These are phyloP conservation scores for Thereva nobilitata DNA, from an alignment of 2,888 invertebrate genomes.

Conservation along the genomic window DNA sequence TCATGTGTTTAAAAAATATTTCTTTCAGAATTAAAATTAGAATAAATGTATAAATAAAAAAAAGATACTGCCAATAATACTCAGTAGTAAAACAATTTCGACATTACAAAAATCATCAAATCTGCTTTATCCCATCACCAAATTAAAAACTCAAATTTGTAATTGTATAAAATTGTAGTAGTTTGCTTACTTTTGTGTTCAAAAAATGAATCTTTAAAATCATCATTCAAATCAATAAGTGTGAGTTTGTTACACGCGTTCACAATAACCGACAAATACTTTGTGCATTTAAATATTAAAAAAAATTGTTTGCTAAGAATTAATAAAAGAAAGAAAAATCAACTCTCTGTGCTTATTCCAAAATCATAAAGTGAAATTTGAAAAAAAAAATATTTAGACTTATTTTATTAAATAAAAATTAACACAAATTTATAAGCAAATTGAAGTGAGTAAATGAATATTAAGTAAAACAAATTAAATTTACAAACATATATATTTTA, in stretches of 20 bases:
- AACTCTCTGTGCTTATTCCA: constrained; percentile 20
- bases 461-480: constrained; percentile 33
- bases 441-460: constrained; percentile 19
- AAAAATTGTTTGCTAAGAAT: not conserved
- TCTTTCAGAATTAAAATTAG: too few species aligned
- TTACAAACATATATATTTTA: constrained; percentile 37
- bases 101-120: constrained; percentile 14
- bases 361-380: not conserved
- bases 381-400: constrained; percentile 22
- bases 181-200: constrained; percentile 4
- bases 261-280: not conserved
- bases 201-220: constrained; percentile 2
- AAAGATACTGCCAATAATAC: constrained; percentile 30
- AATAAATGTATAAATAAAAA: constrained; percentile 8
- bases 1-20: constrained; percentile 15
- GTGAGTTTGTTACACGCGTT: constrained; percentile 12
- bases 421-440: constrained; percentile 32
- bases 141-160: constrained; percentile 11
- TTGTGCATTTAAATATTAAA: not conserved
- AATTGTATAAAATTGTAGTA: constrained; percentile 17
- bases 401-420: constrained; percentile 22
- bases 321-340: constrained; percentile 9
- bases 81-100: constrained; percentile 18
- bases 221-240: constrained; percentile 7
- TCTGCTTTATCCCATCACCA: not conserved